A percentile compares a stretch with the other conserved stretches of the same genome.
Evolutionary conservation across 2,113 vertebrate genomes (phyloP).

Genomic region (Vanacampus margaritifer): DNA sequence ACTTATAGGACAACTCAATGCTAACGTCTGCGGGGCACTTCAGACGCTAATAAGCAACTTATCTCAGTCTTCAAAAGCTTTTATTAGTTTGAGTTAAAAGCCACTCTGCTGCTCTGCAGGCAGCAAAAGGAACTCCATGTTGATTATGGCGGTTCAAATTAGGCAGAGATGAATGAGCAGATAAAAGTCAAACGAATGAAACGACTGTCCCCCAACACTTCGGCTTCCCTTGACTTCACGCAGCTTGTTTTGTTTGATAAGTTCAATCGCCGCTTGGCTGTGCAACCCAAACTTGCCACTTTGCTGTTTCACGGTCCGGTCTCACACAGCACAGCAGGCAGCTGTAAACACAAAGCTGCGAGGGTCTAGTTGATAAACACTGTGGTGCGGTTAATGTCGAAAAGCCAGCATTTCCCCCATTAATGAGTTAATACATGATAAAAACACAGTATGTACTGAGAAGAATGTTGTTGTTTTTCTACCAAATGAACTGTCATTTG

Average conservation of each 20-base stretch:
- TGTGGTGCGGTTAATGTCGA: neutral
- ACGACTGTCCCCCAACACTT: neutral
- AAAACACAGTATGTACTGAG: neutral
- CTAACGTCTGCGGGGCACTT: constrained; percentile 2
- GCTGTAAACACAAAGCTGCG: neutral
- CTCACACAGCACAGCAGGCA: neutral
- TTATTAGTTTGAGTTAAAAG: neutral
- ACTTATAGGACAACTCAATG: constrained; percentile 2
- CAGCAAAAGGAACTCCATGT: neutral
- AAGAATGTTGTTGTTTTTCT: too few species aligned
- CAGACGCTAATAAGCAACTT: neutral
- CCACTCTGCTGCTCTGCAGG: neutral
- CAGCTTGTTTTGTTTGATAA: neutral
- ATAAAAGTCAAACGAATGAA: neutral
- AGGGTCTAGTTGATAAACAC: neutral
- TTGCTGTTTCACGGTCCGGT: neutral
- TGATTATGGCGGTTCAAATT: neutral
- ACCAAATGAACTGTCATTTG: too few species aligned
- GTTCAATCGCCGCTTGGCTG: neutral
- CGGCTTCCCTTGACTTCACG: neutral
- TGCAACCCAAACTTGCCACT: neutral
- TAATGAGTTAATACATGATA: neutral
- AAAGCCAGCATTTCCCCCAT: neutral
- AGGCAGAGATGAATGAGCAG: neutral
- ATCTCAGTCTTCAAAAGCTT: constrained; percentile 7